Conservation (phyloP, 2,113 vertebrate genomes). For the Centropristis striata region DNA sequence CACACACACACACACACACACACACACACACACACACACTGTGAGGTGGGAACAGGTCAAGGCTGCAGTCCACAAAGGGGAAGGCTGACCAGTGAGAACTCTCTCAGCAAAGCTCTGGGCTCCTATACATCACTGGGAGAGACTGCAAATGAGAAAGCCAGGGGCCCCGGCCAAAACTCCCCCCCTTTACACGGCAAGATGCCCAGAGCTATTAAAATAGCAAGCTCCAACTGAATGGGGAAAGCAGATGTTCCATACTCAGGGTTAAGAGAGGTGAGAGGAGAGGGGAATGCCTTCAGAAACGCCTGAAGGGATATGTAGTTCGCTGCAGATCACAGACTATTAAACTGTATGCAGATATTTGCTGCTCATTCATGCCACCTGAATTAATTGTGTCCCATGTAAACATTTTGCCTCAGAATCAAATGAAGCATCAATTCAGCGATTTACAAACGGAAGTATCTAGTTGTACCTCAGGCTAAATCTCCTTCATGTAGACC, state of each 20-base stretch:
- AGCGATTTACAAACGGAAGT: conserved; percentile 26
- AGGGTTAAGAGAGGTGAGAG: conserved; percentile 82
- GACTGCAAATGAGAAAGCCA: conserved; percentile 78
- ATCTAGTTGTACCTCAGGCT: not conserved
- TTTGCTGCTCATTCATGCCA: conserved; percentile 41
- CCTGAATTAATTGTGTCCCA: conserved; percentile 29
- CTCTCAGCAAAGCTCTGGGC: conserved; percentile 52
- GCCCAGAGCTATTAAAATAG: conserved; percentile 80
- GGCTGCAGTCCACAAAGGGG: conserved; percentile 72
- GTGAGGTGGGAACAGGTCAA: conserved; percentile 79
- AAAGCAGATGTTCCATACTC: conserved; percentile 81
- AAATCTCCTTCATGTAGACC: conserved; percentile 7
- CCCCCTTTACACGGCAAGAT: conserved; percentile 72
- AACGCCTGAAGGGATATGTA: conserved; percentile 63
- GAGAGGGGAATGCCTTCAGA: conserved; percentile 67
- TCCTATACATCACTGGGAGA: conserved; percentile 60
- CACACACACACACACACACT: conserved; percentile 45
- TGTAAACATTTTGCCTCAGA: conserved; percentile 22
- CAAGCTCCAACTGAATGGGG: conserved; percentile 72
- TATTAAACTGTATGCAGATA: conserved; percentile 27
- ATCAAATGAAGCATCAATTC: conserved; percentile 17
- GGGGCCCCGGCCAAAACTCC: conserved; percentile 65
- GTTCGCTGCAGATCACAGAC: conserved; percentile 51
- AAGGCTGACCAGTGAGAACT: conserved; percentile 78
- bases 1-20: conserved; percentile 38